Evolutionary conservation across 2,113 vertebrate species (phyloP).

Genomic region (Malurus melanocephalus): DNA sequence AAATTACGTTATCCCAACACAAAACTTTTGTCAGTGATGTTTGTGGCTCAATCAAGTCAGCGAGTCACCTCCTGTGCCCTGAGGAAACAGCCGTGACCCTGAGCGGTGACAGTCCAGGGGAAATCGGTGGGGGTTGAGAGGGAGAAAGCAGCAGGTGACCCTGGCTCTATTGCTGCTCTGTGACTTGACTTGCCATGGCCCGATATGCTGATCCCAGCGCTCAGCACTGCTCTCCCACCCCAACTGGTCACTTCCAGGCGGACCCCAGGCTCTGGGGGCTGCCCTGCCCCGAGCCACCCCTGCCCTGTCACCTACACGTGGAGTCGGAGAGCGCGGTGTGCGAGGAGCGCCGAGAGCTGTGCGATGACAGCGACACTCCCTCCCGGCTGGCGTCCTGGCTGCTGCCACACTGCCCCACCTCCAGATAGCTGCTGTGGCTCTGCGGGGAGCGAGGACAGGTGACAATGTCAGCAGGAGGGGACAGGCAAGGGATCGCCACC

Average conservation of each 20-base stretch:
- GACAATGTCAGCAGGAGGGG: rapidly evolving
- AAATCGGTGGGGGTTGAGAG: background rate
- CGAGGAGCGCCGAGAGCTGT: constrained; percentile 77
- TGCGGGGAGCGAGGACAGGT: background rate
- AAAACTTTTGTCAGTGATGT: background rate
- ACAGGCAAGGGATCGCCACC: no score
- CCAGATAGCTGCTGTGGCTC: constrained; percentile 76
- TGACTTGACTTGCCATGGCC: background rate
- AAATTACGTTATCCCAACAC: background rate
- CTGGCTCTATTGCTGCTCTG: rapidly evolving
- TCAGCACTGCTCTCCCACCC: background rate
- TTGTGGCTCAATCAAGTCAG: background rate
- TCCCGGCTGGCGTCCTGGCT: constrained; percentile 65
- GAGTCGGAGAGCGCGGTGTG: constrained; percentile 74
- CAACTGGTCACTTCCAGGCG: rapidly evolving
- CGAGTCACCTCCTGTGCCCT: background rate
- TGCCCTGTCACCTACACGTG: constrained; percentile 72
- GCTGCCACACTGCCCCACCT: constrained; percentile 62
- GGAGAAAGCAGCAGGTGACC: rapidly evolving
- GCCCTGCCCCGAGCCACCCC: background rate
- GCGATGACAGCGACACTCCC: constrained; percentile 77
- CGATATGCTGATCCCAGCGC: rapidly evolving
- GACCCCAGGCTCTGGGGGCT: background rate
- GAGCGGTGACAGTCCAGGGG: background rate
- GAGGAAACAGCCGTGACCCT: background rate